Base-by-base conservation (phyloP, 2,113 vertebrate species). In the Isurus oxyrinchus region DNA sequence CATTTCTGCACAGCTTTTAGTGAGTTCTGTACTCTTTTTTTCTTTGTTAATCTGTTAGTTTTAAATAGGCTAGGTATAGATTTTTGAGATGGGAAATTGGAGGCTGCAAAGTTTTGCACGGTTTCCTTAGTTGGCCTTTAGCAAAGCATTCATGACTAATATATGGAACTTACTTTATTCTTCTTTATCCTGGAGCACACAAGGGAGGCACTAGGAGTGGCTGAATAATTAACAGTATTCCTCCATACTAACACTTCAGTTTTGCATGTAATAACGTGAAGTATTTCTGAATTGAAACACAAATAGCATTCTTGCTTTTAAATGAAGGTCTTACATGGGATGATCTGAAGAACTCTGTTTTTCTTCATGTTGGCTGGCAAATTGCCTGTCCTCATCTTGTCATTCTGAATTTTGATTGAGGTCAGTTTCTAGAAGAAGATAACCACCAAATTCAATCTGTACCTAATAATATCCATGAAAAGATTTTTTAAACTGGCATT, bases 321-420 rank as follows among this genome's bases (percentile, higher is more conserved):
- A 35, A 87, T 44, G 21, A 14, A 23, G 67, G 0, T 97, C 99
- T 99, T 97, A 99, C 99, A 99, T 97, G 99, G 99, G 98, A 99
- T 99, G 98, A 99, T 99, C 97, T 99, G 99, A 79, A 99, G 98
- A 97, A 99, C 99, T 79, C 99, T 97, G 98, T 99, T 99, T 97
- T 99, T 99, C 98, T 99, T 99, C 99, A 99, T 99, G 98, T 99
- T 99, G 88, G 99, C 98, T 0, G 99, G 99, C 96, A 99, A 98
- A 97, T 99, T 99, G 96, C 99, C 99, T 0, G 99, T 99, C 96
- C 99, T 98, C 99, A 99, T 99, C 97, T 99, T 99, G 97, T 99
- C 99, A 0, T 99, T 99, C 97, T 99, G 99, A 97, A 99, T 99
- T 98, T 99, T 99, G 98, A 99, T 99, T 31, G 99, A 99, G 93